phyloP scores from a whole-genome alignment of 2,797 vertebrate species.

The Sebastes oblongus region DNA sequence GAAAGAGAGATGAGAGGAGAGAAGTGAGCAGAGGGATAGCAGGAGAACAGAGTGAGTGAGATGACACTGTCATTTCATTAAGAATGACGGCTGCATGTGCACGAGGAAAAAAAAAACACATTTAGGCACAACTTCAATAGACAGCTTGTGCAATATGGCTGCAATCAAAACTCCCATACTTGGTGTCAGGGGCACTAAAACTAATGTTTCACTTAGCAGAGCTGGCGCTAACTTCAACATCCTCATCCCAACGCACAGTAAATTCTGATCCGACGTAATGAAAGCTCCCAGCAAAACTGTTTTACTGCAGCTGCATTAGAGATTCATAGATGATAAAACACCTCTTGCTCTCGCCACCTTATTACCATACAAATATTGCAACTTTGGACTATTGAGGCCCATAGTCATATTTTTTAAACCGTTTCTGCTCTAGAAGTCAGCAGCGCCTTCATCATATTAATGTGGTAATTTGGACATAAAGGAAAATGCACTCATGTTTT shows the following conservation, averaged over 20 bases:
- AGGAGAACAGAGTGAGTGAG: conserved; percentile 30
- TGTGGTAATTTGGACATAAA: neutral
- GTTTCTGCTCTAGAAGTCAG: neutral
- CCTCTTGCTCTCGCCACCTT: neutral
- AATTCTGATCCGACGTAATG: conserved; percentile 35
- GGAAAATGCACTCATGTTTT: neutral
- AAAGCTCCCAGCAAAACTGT: conserved; percentile 10
- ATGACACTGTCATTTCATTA: conserved; percentile 64
- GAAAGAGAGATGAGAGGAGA: conserved; percentile 19
- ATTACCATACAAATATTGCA: conserved; percentile 10
- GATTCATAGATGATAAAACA: conserved; percentile 23
- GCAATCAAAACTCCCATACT: conserved; percentile 51
- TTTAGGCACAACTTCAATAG: conserved; percentile 64
- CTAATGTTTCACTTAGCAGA: conserved; percentile 53
- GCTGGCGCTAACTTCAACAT: conserved; percentile 27
- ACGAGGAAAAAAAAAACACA: conserved; percentile 35
- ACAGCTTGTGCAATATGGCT: conserved; percentile 52
- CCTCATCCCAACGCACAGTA: conserved; percentile 11
- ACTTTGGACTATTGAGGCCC: neutral
- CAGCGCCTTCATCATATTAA: neutral
- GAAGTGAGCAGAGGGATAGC: conserved; percentile 27
- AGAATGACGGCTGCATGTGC: conserved; percentile 53
- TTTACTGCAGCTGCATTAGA: conserved; percentile 22
- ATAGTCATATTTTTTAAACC: neutral
- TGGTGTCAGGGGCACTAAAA: conserved; percentile 41